A percentile compares a stretch with the other conserved stretches of the same genome.
These are phyloP conservation scores for Parnassius mnemosyne DNA, from an alignment of 2,888 invertebrate genomes.

Conservation along the genomic window DNA sequence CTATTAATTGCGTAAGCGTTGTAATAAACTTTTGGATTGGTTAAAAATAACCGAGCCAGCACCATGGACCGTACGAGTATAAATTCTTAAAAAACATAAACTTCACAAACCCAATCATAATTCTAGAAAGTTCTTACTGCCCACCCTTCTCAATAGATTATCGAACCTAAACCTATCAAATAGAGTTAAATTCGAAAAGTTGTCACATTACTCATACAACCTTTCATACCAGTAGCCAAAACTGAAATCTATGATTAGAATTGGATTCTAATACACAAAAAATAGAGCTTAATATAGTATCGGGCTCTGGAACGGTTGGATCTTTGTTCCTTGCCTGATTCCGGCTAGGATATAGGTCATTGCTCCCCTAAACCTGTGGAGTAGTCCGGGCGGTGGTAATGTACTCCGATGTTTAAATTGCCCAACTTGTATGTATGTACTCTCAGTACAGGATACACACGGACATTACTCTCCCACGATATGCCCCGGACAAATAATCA, in stretches of 20 bases:
- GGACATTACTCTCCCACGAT: constrained; percentile 50
- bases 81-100: constrained; percentile 80
- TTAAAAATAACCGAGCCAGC: constrained; percentile 72
- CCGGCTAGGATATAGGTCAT: constrained; percentile 79
- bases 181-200: constrained; percentile 56
- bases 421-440: constrained; percentile 72
- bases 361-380: constrained; percentile 77
- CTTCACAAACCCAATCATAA: constrained; percentile 42
- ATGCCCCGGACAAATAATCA: constrained; percentile 52
- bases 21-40: constrained; percentile 77
- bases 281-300: constrained; percentile 71
- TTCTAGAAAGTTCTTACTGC: constrained; percentile 42
- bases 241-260: constrained; percentile 68
- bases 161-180: constrained; percentile 45
- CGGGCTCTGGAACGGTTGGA: constrained; percentile 50
- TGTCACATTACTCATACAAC: constrained; percentile 44
- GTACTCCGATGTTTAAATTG: constrained; percentile 78
- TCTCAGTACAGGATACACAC: constrained; percentile 72
- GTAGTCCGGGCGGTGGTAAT: constrained; percentile 75
- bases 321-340: constrained; percentile 54
- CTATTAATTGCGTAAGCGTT: constrained; percentile 78
- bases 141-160: constrained; percentile 36
- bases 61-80: constrained; percentile 61
- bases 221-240: constrained; percentile 47
- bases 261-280: constrained; percentile 69